Evolutionary conservation across 2,113 vertebrate species (phyloP), one percentile per base, ranked within the genome.

Genomic region (Phylloscopus whistleri): DNA sequence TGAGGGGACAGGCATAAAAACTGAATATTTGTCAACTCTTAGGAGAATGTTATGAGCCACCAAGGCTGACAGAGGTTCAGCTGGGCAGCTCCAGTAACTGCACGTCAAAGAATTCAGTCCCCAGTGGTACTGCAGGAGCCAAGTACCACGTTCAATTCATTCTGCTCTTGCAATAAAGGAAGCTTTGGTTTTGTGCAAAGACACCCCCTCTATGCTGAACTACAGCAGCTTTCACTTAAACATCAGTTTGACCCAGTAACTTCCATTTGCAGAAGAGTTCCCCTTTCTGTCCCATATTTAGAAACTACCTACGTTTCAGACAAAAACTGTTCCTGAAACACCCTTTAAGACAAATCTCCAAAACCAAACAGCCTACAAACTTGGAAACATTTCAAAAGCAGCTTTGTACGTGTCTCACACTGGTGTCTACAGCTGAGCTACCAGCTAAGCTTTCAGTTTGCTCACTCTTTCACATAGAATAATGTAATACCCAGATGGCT

Each of bases 1-100:
- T 99, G 96, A 60, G 88, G 72, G 86, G 53, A 90, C 51, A 94
- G 30, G 28, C 2, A 0, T 9, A 27, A 27, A 43, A 2, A 10
- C 21, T 35, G 41, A 87, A 4, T 14, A 85, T 67, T 51, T 59
- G 9, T 37, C 16, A 84, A 16, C 43, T 43, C 52, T 44, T 4
- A 14, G 1, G 59, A 48, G 24, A 37, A 82, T 22, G 8, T 35
- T 52, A 46, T 6, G 22, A 35, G 67, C 39, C 48, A 84, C 39
- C 6, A 68, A 37, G 66, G 55, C 31, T 15, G 30, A 33, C 13
- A 49, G 52, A 64, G 6, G 39, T 23, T 44, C 69, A 86, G 31
- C 35, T 59, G 39, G 46, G 43, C 51, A 95, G 67, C 55, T 84
- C 62, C 23, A 66, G 17, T 46, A 87, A 68, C 17, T 33, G 66